Conservation (phyloP, 2,113 vertebrate genomes). For the Rousettus leschenaultii region DNA sequence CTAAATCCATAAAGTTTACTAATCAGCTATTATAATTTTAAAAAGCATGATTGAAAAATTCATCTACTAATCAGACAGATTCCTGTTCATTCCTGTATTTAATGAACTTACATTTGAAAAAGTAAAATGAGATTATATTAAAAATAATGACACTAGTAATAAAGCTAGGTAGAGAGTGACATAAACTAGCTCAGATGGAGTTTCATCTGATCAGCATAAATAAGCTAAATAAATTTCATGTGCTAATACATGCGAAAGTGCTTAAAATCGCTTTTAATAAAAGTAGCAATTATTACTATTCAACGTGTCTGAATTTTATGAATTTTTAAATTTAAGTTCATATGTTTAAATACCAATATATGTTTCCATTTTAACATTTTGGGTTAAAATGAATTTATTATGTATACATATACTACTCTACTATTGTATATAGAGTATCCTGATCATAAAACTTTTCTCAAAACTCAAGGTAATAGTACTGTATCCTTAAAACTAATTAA, state of each 20-base stretch:
- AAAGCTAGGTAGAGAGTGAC: background rate
- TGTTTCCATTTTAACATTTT: background rate
- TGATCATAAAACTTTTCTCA: background rate
- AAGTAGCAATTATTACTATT: background rate
- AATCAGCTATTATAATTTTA: background rate
- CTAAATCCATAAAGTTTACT: background rate
- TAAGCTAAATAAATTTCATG: background rate
- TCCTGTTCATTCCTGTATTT: background rate
- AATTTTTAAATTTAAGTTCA: background rate
- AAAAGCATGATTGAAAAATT: background rate
- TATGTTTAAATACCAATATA: constrained; percentile 8
- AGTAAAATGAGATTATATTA: background rate
- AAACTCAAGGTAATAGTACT: background rate
- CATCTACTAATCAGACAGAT: background rate
- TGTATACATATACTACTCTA: background rate
- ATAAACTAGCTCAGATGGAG: background rate
- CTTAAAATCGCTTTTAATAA: background rate
- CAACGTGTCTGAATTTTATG: background rate
- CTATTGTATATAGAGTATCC: background rate
- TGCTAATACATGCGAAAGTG: background rate
- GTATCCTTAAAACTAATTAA: no score
- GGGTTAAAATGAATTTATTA: background rate
- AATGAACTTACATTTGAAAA: background rate
- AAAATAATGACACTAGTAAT: background rate
- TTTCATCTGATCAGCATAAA: background rate